phyloP scores from a whole-genome alignment of 2,888 invertebrate species.

The Hypselothyrea guttata region DNA sequence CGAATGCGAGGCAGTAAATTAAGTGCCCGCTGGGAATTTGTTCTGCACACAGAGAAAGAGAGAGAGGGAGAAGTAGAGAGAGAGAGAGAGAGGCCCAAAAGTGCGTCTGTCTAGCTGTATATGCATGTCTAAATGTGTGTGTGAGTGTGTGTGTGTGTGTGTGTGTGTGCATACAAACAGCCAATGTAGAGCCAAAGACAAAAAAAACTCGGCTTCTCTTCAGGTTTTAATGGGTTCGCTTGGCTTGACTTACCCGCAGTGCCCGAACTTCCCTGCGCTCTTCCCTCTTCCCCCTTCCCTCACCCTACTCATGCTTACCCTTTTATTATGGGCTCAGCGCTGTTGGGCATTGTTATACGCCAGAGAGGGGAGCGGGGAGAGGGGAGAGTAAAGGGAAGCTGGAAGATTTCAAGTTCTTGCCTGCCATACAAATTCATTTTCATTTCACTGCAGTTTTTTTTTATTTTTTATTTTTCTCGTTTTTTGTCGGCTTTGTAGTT shows the following conservation, averaged over 20 bases:
- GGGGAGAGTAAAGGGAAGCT: constrained; percentile 28
- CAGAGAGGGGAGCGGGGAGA: background rate
- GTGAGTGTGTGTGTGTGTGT: constrained; percentile 6
- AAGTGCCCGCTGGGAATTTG: constrained; percentile 74
- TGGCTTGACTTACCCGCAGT: constrained; percentile 13
- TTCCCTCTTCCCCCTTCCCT: background rate
- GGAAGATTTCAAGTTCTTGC: constrained; percentile 58
- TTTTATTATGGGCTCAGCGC: constrained; percentile 62
- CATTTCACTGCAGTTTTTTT: constrained; percentile 52
- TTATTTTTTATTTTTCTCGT: constrained; percentile 43
- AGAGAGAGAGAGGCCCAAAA: constrained; percentile 28
- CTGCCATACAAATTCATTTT: constrained; percentile 63
- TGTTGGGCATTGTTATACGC: constrained; percentile 25
- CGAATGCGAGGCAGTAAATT: constrained; percentile 60
- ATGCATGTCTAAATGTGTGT: constrained; percentile 3
- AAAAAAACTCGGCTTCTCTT: constrained; percentile 29
- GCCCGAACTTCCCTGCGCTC: background rate
- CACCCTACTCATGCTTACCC: constrained; percentile 42
- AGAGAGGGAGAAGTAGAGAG: no score
- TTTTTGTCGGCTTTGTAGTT: constrained; percentile 17
- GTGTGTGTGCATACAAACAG: constrained; percentile 15
- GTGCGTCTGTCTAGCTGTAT: constrained; percentile 16
- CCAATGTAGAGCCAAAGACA: constrained; percentile 16
- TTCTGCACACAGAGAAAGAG: constrained; percentile 31
- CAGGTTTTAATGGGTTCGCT: constrained; percentile 53